Percentiles rank a stretch among this genome's conserved stretches.
Conservation (phyloP, 2,888 invertebrate species). For the Phengaris arion region DNA sequence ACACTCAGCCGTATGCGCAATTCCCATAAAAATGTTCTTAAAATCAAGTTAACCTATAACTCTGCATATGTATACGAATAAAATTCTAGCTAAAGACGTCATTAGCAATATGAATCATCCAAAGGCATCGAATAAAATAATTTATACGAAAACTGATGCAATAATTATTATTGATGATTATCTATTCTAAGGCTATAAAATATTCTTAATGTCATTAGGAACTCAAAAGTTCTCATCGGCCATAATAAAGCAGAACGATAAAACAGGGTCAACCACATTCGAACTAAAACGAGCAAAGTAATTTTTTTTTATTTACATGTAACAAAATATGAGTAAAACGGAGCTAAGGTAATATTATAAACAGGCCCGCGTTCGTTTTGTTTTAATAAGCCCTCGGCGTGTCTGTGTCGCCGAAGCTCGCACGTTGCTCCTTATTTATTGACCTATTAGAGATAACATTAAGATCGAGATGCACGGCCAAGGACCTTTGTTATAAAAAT, state of each 20-base stretch:
- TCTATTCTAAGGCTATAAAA: constrained; percentile 31
- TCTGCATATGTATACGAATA: too few species aligned
- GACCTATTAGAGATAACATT: constrained; percentile 80
- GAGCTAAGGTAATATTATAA: constrained; percentile 57
- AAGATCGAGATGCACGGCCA: constrained; percentile 79
- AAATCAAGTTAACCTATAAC: too few species aligned
- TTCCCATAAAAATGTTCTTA: too few species aligned
- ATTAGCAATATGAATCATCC: constrained; percentile 11
- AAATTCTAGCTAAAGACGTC: neutral
- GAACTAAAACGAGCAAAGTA: constrained; percentile 30
- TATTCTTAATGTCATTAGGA: constrained; percentile 32
- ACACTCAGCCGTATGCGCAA: too few species aligned
- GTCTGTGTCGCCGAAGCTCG: constrained; percentile 76
- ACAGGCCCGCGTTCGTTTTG: constrained; percentile 65
- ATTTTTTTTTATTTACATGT: constrained; percentile 35
- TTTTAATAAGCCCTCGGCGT: constrained; percentile 71
- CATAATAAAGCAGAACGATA: constrained; percentile 29
- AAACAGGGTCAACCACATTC: constrained; percentile 28
- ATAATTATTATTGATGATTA: constrained; percentile 27
- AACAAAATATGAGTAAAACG: constrained; percentile 48
- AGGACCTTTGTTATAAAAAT: constrained; percentile 80
- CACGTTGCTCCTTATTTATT: constrained; percentile 78
- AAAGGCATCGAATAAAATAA: constrained; percentile 12
- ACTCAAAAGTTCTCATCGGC: constrained; percentile 30
- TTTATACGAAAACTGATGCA: constrained; percentile 5